Conservation (phyloP, 2,888 invertebrate species). For the Halictus quadricinctus region DNA sequence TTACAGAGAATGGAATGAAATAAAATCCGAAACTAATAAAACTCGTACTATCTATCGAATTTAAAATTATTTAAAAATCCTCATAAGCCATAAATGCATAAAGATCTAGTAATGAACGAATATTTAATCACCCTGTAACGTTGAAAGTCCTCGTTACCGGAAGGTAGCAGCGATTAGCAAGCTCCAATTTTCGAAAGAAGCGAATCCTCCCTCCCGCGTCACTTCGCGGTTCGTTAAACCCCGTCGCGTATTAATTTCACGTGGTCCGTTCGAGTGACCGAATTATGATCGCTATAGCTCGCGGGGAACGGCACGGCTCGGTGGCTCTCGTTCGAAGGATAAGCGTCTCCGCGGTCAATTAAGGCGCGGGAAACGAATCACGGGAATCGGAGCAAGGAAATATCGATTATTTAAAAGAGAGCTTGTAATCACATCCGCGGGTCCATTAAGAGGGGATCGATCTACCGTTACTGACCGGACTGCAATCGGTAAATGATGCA, state of each 20-base stretch:
- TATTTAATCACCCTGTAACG: too few species aligned
- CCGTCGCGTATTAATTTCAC: not conserved
- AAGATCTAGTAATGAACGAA: too few species aligned
- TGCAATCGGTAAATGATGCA: constrained; percentile 61
- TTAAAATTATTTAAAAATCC: too few species aligned
- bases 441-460: constrained; percentile 56
- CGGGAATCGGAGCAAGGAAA: constrained; percentile 53
- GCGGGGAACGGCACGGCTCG: constrained; percentile 17
- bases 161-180: not conserved
- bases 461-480: constrained; percentile 48
- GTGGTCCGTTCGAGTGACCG: not conserved
- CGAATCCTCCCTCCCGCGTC: not conserved
- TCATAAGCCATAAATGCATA: too few species aligned
- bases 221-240: not conserved
- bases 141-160: too few species aligned
- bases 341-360: constrained; percentile 30
- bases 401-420: constrained; percentile 50
- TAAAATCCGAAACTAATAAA: too few species aligned
- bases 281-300: not conserved
- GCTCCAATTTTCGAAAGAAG: not conserved
- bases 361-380: constrained; percentile 23
- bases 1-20: too few species aligned
- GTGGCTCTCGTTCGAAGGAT: constrained; percentile 6
- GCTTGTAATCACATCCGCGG: constrained; percentile 38
- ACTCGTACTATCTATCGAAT: too few species aligned